Base-by-base conservation (phyloP, 2,797 vertebrate genomes). In the Esox lucius region DNA sequence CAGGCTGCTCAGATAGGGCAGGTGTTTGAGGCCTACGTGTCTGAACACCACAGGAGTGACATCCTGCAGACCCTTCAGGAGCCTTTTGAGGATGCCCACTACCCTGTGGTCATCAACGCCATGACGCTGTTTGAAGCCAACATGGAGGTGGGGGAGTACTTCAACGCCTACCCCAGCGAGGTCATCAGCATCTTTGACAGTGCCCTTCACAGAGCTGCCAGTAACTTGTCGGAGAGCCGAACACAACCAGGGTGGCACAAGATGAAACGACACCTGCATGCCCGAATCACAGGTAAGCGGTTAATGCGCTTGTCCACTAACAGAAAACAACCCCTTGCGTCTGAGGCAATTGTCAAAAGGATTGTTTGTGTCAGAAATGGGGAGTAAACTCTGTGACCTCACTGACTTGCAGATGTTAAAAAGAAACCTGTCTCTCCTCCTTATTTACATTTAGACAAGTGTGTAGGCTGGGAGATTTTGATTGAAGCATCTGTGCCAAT, bases 91-190 rank as follows among this genome's bases (percentile, higher is more conserved):
- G 92, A 95, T n/a, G 88, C 87, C 0, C 97, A 98, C 85, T 95
- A 93, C 19, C 70, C 97, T 0, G 81, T 99, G 11, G 86, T 97
- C 31, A 86, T 99, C 22, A 96, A 99, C 2, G 97, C 97, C 69
- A 93, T 98, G 95, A 97, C 95, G 0, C 90, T 99, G 75, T 98
- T 98, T 46, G 97, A 99, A 85, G 93, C 95, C 71, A 98, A 95
- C 80, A 99, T 99, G 98, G 98, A 99, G 91, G 93, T 97, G 71
- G 97, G 95, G 15, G 96, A 98, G 70, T 97, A 94, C 83, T 98
- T 99, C 87, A 98, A 95, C 1, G 90, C 92, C 1, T 95, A 92
- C 80, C 97, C 98, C 46, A 85, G 78, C 0, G 89, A 96, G 73
- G 95, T 98, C 8, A 90, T 99, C 22, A 83, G 91, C 1, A 11